Base-by-base conservation (phyloP, 2,888 invertebrate species). In the Apantesis nais region DNA sequence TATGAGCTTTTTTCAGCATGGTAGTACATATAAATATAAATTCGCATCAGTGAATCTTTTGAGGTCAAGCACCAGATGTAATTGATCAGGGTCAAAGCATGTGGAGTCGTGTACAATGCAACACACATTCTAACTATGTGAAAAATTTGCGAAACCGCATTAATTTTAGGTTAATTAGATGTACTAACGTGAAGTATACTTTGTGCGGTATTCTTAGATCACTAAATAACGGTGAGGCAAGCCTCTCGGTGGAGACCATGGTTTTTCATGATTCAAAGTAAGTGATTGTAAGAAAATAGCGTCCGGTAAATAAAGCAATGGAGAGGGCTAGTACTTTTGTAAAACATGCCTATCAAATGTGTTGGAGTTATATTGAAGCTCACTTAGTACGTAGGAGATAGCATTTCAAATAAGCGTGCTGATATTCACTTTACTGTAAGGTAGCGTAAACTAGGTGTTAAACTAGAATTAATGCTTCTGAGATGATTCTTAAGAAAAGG, bases 121-220 rank as follows among this genome's bases (percentile, higher is more conserved):
- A 29, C 9, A 39, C 62, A 39, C 66, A 60, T 71, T 71, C 44
- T 67, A 48, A 58, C 60, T 37, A 64, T 67, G 71, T 64, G 67
- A 71, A 67, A n/a, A 62, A 58, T 67, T 62, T 60, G 67, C 37
- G 44, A 63, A 71, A 31, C 48, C 58, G 9, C 52, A 39, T 62
- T 67, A 44, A 41, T 63, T 70, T 67, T 61, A 60, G 63, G 67
- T 71, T 71, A 67, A 63, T 71, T 63, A 67, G 63, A 60, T 67
- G 70, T 48, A 67, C 25, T 52, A 37, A 71, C 63, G 58, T 62
- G 41, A 31, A 16, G 16, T 58, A 29, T 12, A 29, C 9, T 29
- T 16, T 29, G 14, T 25, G 16, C 29, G 14, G 25, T 58, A 58
- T 1, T 55, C 14, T 14, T 25, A 11, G n/a, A 25, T 25, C 25